Evolutionary conservation across 2,888 invertebrate species (phyloP).

Genomic region (Malthinus flaveolus): DNA sequence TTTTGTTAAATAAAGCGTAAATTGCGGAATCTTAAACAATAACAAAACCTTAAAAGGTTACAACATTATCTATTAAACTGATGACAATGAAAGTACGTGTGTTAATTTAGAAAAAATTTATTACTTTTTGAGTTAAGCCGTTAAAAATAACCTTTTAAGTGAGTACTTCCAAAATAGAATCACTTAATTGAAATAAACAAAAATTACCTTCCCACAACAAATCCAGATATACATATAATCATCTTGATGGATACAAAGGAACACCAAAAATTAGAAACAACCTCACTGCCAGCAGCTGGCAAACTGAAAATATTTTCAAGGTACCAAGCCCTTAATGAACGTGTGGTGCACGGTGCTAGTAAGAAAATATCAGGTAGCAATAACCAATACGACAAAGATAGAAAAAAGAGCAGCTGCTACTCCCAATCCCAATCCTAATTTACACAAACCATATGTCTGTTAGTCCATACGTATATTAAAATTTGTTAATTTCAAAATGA

Average conservation of each 20-base stretch:
- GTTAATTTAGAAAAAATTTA: background rate
- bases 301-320: constrained; percentile 44
- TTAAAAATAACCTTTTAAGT: no score
- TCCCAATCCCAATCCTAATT: background rate
- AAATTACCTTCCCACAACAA: constrained; percentile 60
- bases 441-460: background rate
- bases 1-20: no score
- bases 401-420: constrained; percentile 36
- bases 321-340: constrained; percentile 31
- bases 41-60: no score
- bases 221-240: constrained; percentile 66
- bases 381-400: constrained; percentile 28
- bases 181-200: constrained; percentile 9
- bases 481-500: background rate
- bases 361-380: constrained; percentile 18
- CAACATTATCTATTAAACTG: background rate
- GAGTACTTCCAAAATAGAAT: no score
- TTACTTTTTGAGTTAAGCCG: no score
- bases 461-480: background rate
- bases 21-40: no score
- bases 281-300: constrained; percentile 45
- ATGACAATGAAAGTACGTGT: background rate
- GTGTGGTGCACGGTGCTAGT: constrained; percentile 1
- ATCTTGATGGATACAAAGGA: constrained; percentile 41
- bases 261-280: constrained; percentile 32